phyloP scores from a whole-genome alignment of 2,888 invertebrate genomes.

The Polymixis flavicincta region DNA sequence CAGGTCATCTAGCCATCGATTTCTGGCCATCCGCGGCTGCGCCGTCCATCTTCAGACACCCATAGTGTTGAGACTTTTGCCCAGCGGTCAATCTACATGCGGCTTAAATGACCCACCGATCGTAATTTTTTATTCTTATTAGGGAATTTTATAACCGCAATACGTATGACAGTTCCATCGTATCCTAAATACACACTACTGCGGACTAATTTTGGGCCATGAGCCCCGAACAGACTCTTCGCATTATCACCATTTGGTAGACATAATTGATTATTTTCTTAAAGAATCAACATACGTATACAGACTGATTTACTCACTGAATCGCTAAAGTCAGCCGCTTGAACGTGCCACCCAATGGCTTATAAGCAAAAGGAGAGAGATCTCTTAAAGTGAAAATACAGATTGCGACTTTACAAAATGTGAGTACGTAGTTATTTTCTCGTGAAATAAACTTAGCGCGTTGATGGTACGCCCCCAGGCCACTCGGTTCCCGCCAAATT shows the following conservation, averaged over 20 bases:
- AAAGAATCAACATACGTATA: background rate
- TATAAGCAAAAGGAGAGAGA: conserved; percentile 75
- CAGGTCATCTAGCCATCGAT: no score
- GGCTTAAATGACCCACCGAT: no score
- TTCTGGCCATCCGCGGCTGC: no score
- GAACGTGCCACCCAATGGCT: conserved; percentile 59
- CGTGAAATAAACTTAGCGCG: conserved; percentile 66
- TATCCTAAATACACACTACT: background rate
- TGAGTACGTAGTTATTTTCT: conserved; percentile 70
- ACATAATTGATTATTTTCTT: background rate
- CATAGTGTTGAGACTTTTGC: no score
- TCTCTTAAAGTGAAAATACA: conserved; percentile 79
- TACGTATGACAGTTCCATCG: background rate
- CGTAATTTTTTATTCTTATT: background rate
- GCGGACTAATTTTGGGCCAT: background rate
- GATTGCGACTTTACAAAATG: conserved; percentile 75
- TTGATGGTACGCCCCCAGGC: conserved; percentile 63
- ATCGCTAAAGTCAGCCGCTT: conserved; percentile 47
- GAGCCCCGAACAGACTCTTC: background rate
- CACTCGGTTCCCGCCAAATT: conserved; percentile 57
- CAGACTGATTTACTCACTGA: background rate
- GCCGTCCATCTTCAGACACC: no score
- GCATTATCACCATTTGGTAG: background rate
- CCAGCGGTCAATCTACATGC: no score
- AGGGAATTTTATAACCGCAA: background rate